Conservation (phyloP, 2,888 invertebrate genomes). For the Heliconius cydno region DNA sequence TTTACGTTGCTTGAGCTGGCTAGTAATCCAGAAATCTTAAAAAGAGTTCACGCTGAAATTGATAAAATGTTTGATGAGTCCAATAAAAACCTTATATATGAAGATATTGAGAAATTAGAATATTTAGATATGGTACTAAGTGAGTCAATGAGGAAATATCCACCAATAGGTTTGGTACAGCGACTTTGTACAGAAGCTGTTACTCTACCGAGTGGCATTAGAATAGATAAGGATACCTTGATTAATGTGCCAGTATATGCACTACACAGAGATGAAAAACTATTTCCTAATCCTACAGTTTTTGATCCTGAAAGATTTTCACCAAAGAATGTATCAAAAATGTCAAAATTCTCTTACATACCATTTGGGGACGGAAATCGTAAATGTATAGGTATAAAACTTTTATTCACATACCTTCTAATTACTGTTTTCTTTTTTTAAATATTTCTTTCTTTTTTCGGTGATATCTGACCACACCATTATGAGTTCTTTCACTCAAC, state of each 20-base stretch:
- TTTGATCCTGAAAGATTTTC: conserved; percentile 57
- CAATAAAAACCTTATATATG: conserved; percentile 59
- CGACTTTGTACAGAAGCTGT: conserved; percentile 60
- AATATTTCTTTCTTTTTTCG: no score
- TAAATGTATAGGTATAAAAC: conserved; percentile 71
- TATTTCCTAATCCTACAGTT: conserved; percentile 55
- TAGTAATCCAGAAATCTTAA: conserved; percentile 60
- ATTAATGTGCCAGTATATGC: conserved; percentile 50
- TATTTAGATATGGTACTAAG: conserved; percentile 65
- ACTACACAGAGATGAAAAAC: conserved; percentile 59
- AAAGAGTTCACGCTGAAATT: conserved; percentile 59
- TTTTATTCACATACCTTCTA: neutral
- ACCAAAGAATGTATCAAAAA: conserved; percentile 49
- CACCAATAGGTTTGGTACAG: conserved; percentile 64
- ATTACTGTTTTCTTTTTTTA: no score
- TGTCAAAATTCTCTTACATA: conserved; percentile 66
- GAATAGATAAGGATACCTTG: conserved; percentile 52
- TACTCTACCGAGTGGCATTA: conserved; percentile 56
- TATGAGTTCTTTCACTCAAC: no score
- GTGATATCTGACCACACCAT: no score
- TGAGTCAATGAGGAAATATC: conserved; percentile 74
- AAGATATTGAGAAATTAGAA: conserved; percentile 59
- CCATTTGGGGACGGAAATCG: conserved; percentile 81
- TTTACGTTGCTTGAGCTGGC: conserved; percentile 64
- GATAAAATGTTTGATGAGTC: conserved; percentile 56